Base-by-base conservation (phyloP, 2,888 invertebrate species). In the Syritta pipiens region DNA sequence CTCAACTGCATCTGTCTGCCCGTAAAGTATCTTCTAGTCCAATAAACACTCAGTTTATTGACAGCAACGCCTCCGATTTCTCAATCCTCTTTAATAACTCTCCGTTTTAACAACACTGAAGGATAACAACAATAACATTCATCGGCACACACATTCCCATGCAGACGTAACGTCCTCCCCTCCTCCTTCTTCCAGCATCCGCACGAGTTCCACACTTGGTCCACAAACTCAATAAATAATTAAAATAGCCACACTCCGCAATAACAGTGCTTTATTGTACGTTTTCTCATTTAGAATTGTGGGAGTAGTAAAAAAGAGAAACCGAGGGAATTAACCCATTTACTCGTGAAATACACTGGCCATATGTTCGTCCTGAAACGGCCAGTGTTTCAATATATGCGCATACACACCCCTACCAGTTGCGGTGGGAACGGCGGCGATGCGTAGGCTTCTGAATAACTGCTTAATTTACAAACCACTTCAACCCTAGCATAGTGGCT, bases 381-480 rank as follows among this genome's bases (percentile, higher is more conserved):
- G 67, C 28, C 55, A 69, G 20, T 69, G 76, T 76, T 69, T 63
- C n/a, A n/a, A n/a, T n/a, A n/a, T n/a, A n/a, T n/a, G n/a, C n/a
- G n/a, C n/a, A n/a, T n/a, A n/a, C n/a, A n/a, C n/a, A 69, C 57
- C 62, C 42, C 57, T 55, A 63, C 55, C 48, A 57, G 55, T 32
- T 76, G 76, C 28, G 76, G 76, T 76, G 37, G 7, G 20, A 49
- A 30, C 35, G 28, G 28, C 28, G 12, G 42, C 32, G n/a, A 20
- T 32, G 42, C 19, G 40, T 62, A 62, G 42, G 24, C 42, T 68
- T 40, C 72, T 60, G 68, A 75, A 68, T 75, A 53, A 75, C 57
- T 72, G 44, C 72, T 49, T 77, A 57, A 71, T 72, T 65, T 65
- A 77, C 77, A 71, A 77, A 72, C 77, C 77, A 22, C 63, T 32